Evolutionary conservation across 2,888 invertebrate genomes (phyloP), one percentile per base, ranked within the genome.

Genomic region (Formica aserva): DNA sequence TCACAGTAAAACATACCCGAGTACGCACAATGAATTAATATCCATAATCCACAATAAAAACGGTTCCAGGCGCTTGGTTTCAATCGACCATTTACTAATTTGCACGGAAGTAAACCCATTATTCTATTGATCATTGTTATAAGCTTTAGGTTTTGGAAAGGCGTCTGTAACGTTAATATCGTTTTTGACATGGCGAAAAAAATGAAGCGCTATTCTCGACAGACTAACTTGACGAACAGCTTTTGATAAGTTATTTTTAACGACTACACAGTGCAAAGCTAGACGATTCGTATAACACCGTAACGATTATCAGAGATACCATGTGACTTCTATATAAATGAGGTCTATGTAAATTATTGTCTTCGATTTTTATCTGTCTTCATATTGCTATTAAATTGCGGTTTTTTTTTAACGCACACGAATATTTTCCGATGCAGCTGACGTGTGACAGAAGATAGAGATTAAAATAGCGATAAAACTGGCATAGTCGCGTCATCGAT

Each of bases 71-170:
- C 4, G 41, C 29, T 41, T 57, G 8, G n/a, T 48, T 41, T 66
- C 0, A 77, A 41, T 41, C 22, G 67, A 2, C 65, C 55, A 1
- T 67, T 77, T 29, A 38, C 15, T n/a, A 77, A 41, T 22, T 57
- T 66, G 11, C 55, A 66, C 9, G 77, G 57, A 15, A 41, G 1
- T 38, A 77, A 8, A 41, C 67, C 77, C 1, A 67, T 6, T 41
- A 13, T n/a, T 67, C 55, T 67, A 15, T 22, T 41, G 5, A 67
- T 0, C 15, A 57, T 29, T 22, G 57, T 15, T 2, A 67, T 15
- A 0, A 32, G 9, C 0, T 57, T 77, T 9, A 77, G 13, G 15
- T 77, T 77, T 67, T 41, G 67, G 3, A 67, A 77, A 67, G 77
- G 77, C 32, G 67, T 67, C 4, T 8, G 66, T 22, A n/a, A 3